These are phyloP conservation scores for Diarsia brunnea DNA, from an alignment of 2,888 invertebrate species.

Conservation along the genomic window DNA sequence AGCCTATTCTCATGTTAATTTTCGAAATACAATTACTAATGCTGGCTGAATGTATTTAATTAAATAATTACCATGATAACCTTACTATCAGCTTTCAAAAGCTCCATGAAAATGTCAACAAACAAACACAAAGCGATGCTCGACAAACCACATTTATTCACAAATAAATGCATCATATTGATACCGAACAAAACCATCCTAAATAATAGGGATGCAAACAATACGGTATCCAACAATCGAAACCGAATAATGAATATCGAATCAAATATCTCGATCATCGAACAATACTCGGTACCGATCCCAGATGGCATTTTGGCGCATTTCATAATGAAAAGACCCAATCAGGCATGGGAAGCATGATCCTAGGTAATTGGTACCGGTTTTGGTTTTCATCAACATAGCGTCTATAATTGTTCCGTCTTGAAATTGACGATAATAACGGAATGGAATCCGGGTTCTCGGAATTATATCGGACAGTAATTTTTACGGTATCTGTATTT, in stretches of 20 bases:
- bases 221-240: slow-evolving; percentile 54
- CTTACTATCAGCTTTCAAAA: not conserved
- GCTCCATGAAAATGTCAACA: slow-evolving; percentile 6
- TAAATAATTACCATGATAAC: not conserved
- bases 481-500: slow-evolving; percentile 44
- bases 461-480: slow-evolving; percentile 29
- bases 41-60: not conserved
- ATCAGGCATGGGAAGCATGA: slow-evolving; percentile 60
- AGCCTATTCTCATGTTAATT: not conserved
- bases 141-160: slow-evolving; percentile 28
- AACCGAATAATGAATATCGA: slow-evolving; percentile 62
- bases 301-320: slow-evolving; percentile 46
- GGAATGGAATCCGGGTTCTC: slow-evolving; percentile 31
- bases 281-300: slow-evolving; percentile 56
- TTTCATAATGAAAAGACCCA: slow-evolving; percentile 64
- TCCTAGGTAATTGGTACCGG: slow-evolving; percentile 61
- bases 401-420: slow-evolving; percentile 54
- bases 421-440: slow-evolving; percentile 37
- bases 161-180: slow-evolving; percentile 46
- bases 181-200: slow-evolving; percentile 41
- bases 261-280: slow-evolving; percentile 50
- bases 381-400: slow-evolving; percentile 58
- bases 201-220: slow-evolving; percentile 63
- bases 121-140: slow-evolving; percentile 15
- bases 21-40: not conserved